Base-by-base conservation (phyloP, 2,797 vertebrate genomes). In the Pipistrellus pipistrellus region DNA sequence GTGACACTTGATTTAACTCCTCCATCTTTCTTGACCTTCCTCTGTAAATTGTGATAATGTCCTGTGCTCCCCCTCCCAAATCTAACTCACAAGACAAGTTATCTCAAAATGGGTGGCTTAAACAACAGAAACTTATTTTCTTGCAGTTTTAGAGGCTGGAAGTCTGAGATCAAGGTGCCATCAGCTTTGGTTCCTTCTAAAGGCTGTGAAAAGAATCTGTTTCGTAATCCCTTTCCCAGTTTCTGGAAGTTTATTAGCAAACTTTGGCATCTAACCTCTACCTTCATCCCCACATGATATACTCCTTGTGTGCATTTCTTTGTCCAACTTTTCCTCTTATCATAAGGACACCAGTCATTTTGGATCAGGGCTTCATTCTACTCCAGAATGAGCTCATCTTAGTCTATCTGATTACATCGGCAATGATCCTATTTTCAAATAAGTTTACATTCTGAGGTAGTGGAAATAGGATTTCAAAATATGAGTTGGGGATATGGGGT, bases 401-500 rank as follows among this genome's bases (percentile, higher is more conserved):
- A 83, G 30, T 3, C 59, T 77, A 82, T 2, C 55, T 86, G 86
- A 91, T 84, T 80, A 66, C 1, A 55, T 88, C 72, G 68, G 4
- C 41, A 85, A 46, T 85, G 12, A 83, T 20, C 17, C 23, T 76
- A 44, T 76, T 91, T 92, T 73, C 53, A 94, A 84, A 51, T 69
- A 84, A 81, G 48, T 4, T 87, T 62, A 69, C 27, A 76, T 68
- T 44, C 20, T 76, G 30, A 95, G 25, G 2, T 38, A 25, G 27
- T 15, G 3, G 4, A 57, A 12, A 89, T 86, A 80, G 27, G 21
- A 57, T 21, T 81, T 84, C 27, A 71, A 88, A 2, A 69, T 55
- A 68, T 27, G 9, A 81, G 48, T 72, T 69, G 25, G 12, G 1
- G 14, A 4, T 12, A 55, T 21, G 51, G 14, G 21, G 2, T 62